A percentile compares a stretch with the other conserved stretches of the same genome.
These are phyloP conservation scores for Danio choprae DNA, from an alignment of 2,797 vertebrate species.

Conservation along the genomic window DNA sequence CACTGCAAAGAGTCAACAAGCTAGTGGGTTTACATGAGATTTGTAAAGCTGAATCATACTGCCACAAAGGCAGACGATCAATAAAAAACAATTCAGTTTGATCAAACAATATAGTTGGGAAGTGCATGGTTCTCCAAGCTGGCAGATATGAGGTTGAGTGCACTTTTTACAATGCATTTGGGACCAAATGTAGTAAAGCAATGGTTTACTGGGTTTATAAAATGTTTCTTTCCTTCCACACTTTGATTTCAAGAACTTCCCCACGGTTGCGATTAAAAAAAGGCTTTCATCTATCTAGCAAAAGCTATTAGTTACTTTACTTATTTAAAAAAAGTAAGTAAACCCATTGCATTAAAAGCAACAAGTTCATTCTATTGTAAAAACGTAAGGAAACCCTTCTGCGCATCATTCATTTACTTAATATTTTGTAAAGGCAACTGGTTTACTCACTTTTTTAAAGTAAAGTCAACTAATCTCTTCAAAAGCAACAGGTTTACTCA, in stretches of 20 bases:
- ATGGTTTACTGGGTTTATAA: neutral
- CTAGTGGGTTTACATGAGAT: neutral
- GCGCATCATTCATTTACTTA: too few relatives aligned
- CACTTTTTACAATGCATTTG: neutral
- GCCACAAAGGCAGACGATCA: neutral
- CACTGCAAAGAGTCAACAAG: neutral
- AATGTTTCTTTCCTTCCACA: neutral
- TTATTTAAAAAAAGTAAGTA: too few relatives aligned
- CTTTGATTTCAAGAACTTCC: neutral
- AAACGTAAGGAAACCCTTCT: too few relatives aligned
- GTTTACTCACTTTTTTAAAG: too few relatives aligned
- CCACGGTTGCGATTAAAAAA: neutral
- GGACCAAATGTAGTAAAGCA: neutral
- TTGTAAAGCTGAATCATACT: neutral
- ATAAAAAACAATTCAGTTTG: slow-evolving; percentile 3
- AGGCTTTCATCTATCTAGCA: neutral
- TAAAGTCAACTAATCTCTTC: too few relatives aligned
- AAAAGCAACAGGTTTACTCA: too few relatives aligned
- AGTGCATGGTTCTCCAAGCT: neutral
- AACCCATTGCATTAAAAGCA: too few relatives aligned
- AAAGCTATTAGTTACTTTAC: too few relatives aligned
- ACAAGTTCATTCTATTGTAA: too few relatives aligned
- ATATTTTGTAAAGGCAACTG: too few relatives aligned
- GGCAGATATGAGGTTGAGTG: neutral
- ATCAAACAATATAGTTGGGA: slow-evolving; percentile 10